Evolutionary conservation across 2,888 invertebrate species (phyloP).

Genomic region (Salticus scenicus): DNA sequence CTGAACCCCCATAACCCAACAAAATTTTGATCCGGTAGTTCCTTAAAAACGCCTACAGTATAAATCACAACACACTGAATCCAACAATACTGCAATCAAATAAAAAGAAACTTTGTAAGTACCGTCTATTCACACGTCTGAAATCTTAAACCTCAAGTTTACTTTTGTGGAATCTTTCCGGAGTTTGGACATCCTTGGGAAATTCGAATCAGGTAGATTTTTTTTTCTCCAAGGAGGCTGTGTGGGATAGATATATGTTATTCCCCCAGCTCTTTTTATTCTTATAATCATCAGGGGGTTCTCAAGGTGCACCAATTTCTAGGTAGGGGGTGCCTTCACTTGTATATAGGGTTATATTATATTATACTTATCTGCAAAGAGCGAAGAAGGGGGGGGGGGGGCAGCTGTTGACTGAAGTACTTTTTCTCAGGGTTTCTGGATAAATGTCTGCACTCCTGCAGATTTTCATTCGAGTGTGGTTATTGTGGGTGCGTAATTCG

Average conservation of each 20-base stretch:
- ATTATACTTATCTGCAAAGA: slow-evolving; percentile 42
- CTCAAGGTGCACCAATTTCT: slow-evolving; percentile 49
- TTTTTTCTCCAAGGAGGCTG: neutral
- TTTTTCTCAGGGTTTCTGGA: slow-evolving; percentile 47
- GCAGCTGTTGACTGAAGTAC: slow-evolving; percentile 13
- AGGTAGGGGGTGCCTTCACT: slow-evolving; percentile 53
- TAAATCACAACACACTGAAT: slow-evolving; percentile 33
- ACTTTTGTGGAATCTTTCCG: slow-evolving; percentile 24
- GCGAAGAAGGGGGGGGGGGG: slow-evolving; percentile 18
- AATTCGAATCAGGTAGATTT: slow-evolving; percentile 6
- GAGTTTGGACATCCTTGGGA: slow-evolving; percentile 6
- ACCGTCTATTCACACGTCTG: slow-evolving; percentile 36
- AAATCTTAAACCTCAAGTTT: slow-evolving; percentile 56
- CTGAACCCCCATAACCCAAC: neutral
- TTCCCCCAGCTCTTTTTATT: slow-evolving; percentile 33
- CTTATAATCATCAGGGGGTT: slow-evolving; percentile 46
- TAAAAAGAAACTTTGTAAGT: slow-evolving; percentile 1
- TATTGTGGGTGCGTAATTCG: neutral
- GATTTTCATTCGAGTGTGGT: neutral
- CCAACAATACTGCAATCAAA: slow-evolving; percentile 5
- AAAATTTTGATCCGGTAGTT: neutral
- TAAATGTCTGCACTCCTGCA: neutral
- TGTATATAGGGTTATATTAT: slow-evolving; percentile 41
- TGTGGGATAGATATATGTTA: slow-evolving; percentile 22
- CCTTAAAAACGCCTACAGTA: slow-evolving; percentile 39